phyloP scores from a whole-genome alignment of 2,797 vertebrate species.

The Leucoraja ocellata region DNA sequence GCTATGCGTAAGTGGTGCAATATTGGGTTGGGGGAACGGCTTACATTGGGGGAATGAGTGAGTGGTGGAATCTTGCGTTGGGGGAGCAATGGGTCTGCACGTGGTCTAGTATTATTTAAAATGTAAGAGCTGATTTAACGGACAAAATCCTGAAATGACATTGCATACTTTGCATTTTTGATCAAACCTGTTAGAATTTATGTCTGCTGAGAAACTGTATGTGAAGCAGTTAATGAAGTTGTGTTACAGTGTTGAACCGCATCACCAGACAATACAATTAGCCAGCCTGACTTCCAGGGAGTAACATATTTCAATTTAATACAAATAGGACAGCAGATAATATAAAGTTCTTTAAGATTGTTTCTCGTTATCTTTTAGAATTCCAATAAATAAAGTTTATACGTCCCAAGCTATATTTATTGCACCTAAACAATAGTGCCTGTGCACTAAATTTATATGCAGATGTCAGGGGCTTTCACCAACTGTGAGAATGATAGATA shows the following conservation, averaged over 20 bases:
- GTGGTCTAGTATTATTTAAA: background rate
- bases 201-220: background rate
- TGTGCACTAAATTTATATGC: constrained; percentile 12
- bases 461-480: background rate
- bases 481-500: background rate
- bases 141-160: background rate
- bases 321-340: background rate
- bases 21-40: too few relatives aligned
- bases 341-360: background rate
- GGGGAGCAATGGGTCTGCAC: too few relatives aligned
- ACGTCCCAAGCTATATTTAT: background rate
- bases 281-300: background rate
- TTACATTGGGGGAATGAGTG: too few relatives aligned
- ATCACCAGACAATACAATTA: constrained; percentile 6
- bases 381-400: constrained; percentile 30
- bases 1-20: too few relatives aligned
- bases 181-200: background rate
- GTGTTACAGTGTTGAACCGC: background rate
- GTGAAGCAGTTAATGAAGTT: background rate
- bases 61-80: too few relatives aligned
- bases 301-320: constrained; percentile 27
- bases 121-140: background rate
- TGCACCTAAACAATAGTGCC: background rate
- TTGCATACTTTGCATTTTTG: background rate
- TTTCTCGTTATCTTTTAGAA: background rate